Evolutionary conservation across 1,140 invertebrate genomes (phyloP), one percentile per base, ranked within the genome.

Genomic region (Zaprionus ghesquierei): DNA sequence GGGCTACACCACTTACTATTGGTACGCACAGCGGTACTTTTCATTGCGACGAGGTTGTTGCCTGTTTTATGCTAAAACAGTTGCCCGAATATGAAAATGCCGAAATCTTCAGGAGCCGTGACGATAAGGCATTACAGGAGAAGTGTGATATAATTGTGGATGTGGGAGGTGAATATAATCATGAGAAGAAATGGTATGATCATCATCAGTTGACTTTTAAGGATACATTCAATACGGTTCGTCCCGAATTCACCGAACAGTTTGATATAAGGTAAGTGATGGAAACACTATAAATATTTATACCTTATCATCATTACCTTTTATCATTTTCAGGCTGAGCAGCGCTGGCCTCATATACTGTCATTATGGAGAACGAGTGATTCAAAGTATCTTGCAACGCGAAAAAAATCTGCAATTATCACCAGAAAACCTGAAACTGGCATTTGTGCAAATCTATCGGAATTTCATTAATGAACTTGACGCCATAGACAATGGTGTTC

Each of bases 81-180:
- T 92, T 99, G 3, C 96, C 96, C 0, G 92, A 95, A 76, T 99
- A 96, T 91, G 94, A 95, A 79, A 93, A 98, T 93, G 96, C 97
- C 0, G 92, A 94, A 76, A 97, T 99, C 81, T 92, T 98, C 8
- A 94, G 98, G 92, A 95, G 94, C 35, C 89, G 94, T 56, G 93
- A 95, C 79, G 62, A 75, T 38, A 86, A 92, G 9, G 87, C 96
- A 69, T 93, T 99, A 44, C 93, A 96, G 12, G 94, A 94, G 5
- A 89, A 81, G n/a, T 99, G 98, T 93, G 97, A 99, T 90, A 95
- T 99, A 77, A 97, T 99, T 20, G 95, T 99, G 4, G 99, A 99
- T 93, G 98, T 99, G 25, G 99, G 99, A n/a, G 95, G 94, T 5
- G 94, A 95, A 15, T 99, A 96, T 93, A 94, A 99, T 93, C 95